A percentile compares a stretch with the other conserved stretches of the same genome.
These are phyloP conservation scores for Drosophila merina DNA, from an alignment of 2,888 invertebrate species.

Conservation along the genomic window DNA sequence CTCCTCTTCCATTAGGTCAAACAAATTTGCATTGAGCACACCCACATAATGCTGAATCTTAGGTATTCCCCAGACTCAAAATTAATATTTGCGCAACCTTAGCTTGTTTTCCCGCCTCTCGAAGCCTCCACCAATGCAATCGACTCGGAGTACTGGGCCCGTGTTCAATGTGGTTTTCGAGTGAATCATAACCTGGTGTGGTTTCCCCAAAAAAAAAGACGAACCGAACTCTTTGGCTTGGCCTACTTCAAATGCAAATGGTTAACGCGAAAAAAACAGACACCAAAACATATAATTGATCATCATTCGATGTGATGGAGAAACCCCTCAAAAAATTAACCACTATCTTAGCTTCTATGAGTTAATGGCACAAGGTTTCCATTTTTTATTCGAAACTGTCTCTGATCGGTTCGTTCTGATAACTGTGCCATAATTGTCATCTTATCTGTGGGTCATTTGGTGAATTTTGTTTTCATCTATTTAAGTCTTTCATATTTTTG, in stretches of 20 bases:
- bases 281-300: conserved; percentile 15
- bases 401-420: background rate
- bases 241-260: conserved; percentile 66
- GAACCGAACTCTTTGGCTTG: conserved; percentile 40
- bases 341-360: conserved; percentile 6
- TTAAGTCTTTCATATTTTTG: conserved; percentile 16
- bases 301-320: conserved; percentile 31
- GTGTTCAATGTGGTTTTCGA: conserved; percentile 44
- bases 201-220: conserved; percentile 59
- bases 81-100: conserved; percentile 64
- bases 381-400: background rate
- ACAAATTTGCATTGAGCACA: conserved; percentile 33
- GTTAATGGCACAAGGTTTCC: conserved; percentile 20
- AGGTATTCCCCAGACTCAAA: conserved; percentile 59
- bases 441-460: conserved; percentile 21
- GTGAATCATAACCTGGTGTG: conserved; percentile 58
- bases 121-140: conserved; percentile 20
- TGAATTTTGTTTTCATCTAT: conserved; percentile 8
- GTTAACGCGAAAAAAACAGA: conserved; percentile 22
- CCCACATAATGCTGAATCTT: conserved; percentile 51
- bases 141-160: conserved; percentile 30
- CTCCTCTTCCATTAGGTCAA: background rate
- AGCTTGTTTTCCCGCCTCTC: conserved; percentile 39
- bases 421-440: conserved; percentile 10
- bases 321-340: conserved; percentile 37